Evolutionary conservation across 2,888 invertebrate genomes (phyloP).

Genomic region (Ichneumoninae sp.): DNA sequence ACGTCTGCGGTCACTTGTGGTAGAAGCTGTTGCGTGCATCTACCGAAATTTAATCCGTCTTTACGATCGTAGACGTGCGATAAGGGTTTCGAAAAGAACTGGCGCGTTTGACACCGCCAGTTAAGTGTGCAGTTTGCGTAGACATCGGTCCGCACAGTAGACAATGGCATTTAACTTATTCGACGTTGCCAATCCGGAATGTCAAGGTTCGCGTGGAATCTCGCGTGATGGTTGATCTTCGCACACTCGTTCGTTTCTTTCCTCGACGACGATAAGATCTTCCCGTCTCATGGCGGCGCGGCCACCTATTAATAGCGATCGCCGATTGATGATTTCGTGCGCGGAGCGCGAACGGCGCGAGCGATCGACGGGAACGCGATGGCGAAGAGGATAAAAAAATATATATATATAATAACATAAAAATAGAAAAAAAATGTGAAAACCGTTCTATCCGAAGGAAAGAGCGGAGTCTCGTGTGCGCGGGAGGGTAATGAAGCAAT

Average conservation of each 20-base stretch:
- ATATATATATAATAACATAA: background rate
- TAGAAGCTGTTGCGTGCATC: too few relatives aligned
- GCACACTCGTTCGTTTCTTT: conserved; percentile 66
- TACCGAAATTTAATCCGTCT: too few relatives aligned
- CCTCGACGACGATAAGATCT: conserved; percentile 72
- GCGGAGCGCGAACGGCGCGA: conserved; percentile 35
- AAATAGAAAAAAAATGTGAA: conserved; percentile 17
- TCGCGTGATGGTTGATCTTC: conserved; percentile 31
- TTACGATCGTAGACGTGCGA: too few relatives aligned
- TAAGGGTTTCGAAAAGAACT: background rate
- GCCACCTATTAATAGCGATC: conserved; percentile 73
- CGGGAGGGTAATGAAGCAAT: conserved; percentile 75
- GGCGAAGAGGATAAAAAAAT: background rate
- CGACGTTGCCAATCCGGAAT: conserved; percentile 66
- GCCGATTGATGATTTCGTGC: conserved; percentile 58
- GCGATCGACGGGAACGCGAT: conserved; percentile 23
- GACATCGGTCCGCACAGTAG: background rate
- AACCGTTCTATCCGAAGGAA: conserved; percentile 39
- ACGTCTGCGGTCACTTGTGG: too few relatives aligned
- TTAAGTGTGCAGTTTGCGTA: background rate
- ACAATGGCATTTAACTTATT: background rate
- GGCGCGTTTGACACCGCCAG: background rate
- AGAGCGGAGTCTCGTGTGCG: conserved; percentile 32
- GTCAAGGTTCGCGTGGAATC: conserved; percentile 68
- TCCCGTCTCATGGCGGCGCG: conserved; percentile 60